phyloP scores from a whole-genome alignment of 2,113 vertebrate genomes.

The Seriola aureovittata region DNA sequence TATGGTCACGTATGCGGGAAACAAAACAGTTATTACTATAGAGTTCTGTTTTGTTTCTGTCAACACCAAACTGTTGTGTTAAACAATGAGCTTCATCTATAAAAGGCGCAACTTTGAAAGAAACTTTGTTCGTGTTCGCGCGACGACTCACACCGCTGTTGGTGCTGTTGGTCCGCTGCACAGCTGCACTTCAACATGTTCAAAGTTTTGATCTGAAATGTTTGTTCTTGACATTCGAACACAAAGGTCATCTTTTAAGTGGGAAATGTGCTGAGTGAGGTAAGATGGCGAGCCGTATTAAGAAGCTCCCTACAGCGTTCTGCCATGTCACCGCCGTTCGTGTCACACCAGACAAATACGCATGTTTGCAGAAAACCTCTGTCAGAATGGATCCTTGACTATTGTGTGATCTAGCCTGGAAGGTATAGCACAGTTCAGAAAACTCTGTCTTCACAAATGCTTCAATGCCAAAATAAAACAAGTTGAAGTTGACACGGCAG shows the following conservation, averaged over 20 bases:
- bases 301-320: constrained; percentile 14
- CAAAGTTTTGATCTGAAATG: neutral
- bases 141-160: neutral
- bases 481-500: constrained; percentile 33
- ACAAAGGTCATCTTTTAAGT: constrained; percentile 28
- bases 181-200: neutral
- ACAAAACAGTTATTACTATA: constrained; percentile 50
- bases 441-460: constrained; percentile 24
- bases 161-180: neutral
- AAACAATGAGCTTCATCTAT: neutral
- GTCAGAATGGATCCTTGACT: constrained; percentile 51
- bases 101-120: neutral
- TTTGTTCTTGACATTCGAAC: constrained; percentile 15
- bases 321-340: constrained; percentile 34
- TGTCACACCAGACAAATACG: constrained; percentile 41
- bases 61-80: constrained; percentile 18
- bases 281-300: constrained; percentile 7
- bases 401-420: constrained; percentile 49
- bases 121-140: constrained; percentile 4
- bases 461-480: constrained; percentile 29
- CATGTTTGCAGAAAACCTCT: constrained; percentile 59
- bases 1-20: constrained; percentile 38
- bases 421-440: constrained; percentile 26
- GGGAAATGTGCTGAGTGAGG: constrained; percentile 21
- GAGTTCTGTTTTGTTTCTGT: constrained; percentile 29